A percentile compares a stretch with the other conserved stretches of the same genome.
Evolutionary conservation across 2,113 vertebrate species (phyloP).

Genomic region (Varanus salvator): DNA sequence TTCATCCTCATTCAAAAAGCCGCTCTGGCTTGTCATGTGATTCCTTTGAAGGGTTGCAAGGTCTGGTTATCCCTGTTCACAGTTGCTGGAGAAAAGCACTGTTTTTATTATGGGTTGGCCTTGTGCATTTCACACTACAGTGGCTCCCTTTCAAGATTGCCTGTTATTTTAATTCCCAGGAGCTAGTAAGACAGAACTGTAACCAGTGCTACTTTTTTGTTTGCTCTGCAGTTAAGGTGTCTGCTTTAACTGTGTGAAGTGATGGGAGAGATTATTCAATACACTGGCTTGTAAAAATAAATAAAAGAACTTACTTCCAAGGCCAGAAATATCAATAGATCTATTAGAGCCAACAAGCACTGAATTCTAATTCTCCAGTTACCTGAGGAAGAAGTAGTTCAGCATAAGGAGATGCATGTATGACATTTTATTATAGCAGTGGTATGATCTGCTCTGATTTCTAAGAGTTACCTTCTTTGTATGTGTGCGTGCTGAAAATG

Average conservation of each 20-base stretch:
- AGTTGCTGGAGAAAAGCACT: constrained; percentile 8
- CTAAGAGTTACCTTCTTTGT: not conserved
- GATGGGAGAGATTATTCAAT: not conserved
- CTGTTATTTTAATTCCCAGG: constrained; percentile 23
- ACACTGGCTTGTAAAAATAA: not conserved
- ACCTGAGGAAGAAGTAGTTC: not conserved
- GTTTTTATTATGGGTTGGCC: not conserved
- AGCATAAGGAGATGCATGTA: not conserved
- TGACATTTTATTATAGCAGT: not conserved
- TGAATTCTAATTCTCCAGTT: not conserved
- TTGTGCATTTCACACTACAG: constrained; percentile 18
- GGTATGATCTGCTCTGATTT: not conserved
- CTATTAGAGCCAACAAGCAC: not conserved
- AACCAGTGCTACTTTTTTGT: not conserved
- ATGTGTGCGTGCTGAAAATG: not conserved
- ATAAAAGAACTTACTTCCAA: not conserved
- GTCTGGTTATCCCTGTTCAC: constrained; percentile 3
- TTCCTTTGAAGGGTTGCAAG: constrained; percentile 1
- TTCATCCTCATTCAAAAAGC: constrained; percentile 32
- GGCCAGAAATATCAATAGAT: not conserved
- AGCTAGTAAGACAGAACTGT: not conserved
- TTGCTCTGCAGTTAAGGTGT: constrained; percentile 19
- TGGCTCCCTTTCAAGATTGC: not conserved
- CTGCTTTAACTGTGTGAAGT: not conserved
- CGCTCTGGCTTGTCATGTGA: constrained; percentile 2